Base-by-base conservation (phyloP, 2,113 vertebrate genomes). In the Cygnus atratus region DNA sequence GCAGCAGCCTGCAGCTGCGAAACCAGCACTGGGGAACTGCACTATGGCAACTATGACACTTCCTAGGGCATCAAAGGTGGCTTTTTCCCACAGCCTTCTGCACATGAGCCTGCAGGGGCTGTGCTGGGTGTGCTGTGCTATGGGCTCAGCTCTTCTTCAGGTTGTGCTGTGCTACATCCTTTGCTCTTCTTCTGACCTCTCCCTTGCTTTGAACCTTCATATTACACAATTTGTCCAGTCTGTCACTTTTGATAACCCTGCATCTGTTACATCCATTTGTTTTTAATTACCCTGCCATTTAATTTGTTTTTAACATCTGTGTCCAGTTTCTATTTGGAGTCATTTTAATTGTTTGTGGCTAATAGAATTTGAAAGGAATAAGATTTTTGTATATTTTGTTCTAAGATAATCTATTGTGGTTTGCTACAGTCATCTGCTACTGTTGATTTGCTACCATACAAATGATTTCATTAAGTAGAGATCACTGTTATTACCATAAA, bases 401-500 rank as follows among this genome's bases (percentile, higher is more conserved):
- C 35, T 89, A 73, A 87, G 10, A 85, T 76, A 83, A 95, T 82
- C 77, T 41, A 84, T 55, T 95, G 81, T 89, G 71, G 74, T 91
- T 92, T 85, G 35, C 62, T 70, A 37, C 44, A 87, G 33, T 96
- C 77, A 62, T 91, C 81, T 92, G 89, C 71, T 95, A 39, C 54
- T 70, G 66, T 73, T 95, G 93, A 92, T 96, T 95, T 95, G 62
- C 50, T 94, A 67, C 87, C 54, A 82, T 79, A 85, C 28, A 79
- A 84, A 91, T 76, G 24, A 96, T 95, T 97, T 91, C 71, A 92
- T 94, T 94, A 82, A n/a, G 21, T 79, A 70, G 74, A 87, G 71
- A 92, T 92, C 81, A 79, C 83, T 87, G 74, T 87, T 89, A 94
- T 95, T 95, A 87, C 54, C 81, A 96, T 95, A 89, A 95, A 95